Percentiles rank a stretch among this genome's conserved stretches.
Evolutionary conservation across 2,797 vertebrate species (phyloP).

Genomic region (Heteromormyrus szaboi): DNA sequence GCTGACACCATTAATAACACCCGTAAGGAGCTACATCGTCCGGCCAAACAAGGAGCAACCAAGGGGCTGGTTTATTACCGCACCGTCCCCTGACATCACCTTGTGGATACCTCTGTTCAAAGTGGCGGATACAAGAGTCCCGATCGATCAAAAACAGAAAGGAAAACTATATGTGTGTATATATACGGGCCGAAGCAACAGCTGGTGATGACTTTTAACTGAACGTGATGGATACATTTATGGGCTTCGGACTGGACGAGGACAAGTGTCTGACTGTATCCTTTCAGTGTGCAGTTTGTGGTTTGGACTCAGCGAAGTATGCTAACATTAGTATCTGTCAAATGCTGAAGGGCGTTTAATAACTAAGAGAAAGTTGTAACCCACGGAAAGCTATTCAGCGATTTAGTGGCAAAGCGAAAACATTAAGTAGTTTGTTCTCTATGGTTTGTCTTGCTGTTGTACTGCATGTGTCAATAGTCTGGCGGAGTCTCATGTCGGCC

Average conservation of each 20-base stretch:
- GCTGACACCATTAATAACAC: background rate
- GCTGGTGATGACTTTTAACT: background rate
- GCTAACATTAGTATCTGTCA: background rate
- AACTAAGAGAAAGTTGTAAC: background rate
- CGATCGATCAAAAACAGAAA: background rate
- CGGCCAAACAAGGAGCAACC: background rate
- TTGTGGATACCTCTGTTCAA: background rate
- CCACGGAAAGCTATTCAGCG: background rate
- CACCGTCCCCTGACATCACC: background rate
- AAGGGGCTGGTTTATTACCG: background rate
- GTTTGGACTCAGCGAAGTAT: background rate
- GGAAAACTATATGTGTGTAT: background rate
- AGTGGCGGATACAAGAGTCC: background rate
- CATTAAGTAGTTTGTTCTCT: background rate
- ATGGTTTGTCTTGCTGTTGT: background rate
- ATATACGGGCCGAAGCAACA: background rate
- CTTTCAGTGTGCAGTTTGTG: conserved; percentile 40
- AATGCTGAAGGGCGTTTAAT: background rate
- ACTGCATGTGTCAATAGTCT: background rate
- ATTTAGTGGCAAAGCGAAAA: background rate
- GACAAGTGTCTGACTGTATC: conserved; percentile 69
- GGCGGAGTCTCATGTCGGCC: background rate
- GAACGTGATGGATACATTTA: conserved; percentile 54
- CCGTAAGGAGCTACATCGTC: background rate
- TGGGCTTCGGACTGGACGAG: conserved; percentile 41